phyloP scores from a whole-genome alignment of 2,797 vertebrate genomes.

The Pterois miles region DNA sequence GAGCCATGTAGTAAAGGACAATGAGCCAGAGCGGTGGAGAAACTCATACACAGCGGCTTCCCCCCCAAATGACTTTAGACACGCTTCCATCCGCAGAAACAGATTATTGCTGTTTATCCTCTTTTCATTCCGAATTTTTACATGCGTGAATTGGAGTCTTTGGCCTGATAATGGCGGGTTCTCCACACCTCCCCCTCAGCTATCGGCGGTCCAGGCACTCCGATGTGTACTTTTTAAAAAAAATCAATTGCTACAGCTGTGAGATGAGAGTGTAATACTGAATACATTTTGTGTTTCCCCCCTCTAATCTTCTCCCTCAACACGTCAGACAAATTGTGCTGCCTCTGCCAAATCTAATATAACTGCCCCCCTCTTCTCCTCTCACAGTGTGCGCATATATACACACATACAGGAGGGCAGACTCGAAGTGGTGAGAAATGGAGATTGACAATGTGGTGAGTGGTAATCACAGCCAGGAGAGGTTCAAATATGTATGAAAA shows the following conservation, averaged over 20 bases:
- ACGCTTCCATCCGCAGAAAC: slow-evolving; percentile 76
- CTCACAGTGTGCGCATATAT: slow-evolving; percentile 25
- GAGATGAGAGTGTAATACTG: slow-evolving; percentile 80
- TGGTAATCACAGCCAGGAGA: slow-evolving; percentile 74
- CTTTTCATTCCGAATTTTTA: slow-evolving; percentile 74
- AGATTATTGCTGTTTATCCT: slow-evolving; percentile 82
- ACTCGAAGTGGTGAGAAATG: slow-evolving; percentile 56
- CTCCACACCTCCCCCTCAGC: slow-evolving; percentile 73
- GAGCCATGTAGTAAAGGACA: slow-evolving; percentile 76
- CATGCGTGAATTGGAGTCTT: slow-evolving; percentile 72
- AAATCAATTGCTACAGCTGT: slow-evolving; percentile 82
- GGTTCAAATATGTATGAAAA: slow-evolving; percentile 81
- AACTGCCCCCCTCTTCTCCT: slow-evolving; percentile 51
- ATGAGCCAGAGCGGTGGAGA: slow-evolving; percentile 74
- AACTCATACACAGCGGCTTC: slow-evolving; percentile 70
- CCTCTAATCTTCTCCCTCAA: slow-evolving; percentile 82
- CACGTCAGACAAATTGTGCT: slow-evolving; percentile 82
- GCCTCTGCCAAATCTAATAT: slow-evolving; percentile 81
- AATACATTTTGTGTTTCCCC: slow-evolving; percentile 78
- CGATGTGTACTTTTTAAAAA: slow-evolving; percentile 70
- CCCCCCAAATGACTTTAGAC: slow-evolving; percentile 78
- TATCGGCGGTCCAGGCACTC: slow-evolving; percentile 58
- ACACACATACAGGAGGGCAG: slow-evolving; percentile 1
- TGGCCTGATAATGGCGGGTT: slow-evolving; percentile 72
- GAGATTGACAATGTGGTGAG: slow-evolving; percentile 66